A percentile compares a stretch with the other conserved stretches of the same genome.
These are phyloP conservation scores for Drosophila asahinai DNA, from an alignment of 1,140 invertebrate genomes.

Conservation along the genomic window DNA sequence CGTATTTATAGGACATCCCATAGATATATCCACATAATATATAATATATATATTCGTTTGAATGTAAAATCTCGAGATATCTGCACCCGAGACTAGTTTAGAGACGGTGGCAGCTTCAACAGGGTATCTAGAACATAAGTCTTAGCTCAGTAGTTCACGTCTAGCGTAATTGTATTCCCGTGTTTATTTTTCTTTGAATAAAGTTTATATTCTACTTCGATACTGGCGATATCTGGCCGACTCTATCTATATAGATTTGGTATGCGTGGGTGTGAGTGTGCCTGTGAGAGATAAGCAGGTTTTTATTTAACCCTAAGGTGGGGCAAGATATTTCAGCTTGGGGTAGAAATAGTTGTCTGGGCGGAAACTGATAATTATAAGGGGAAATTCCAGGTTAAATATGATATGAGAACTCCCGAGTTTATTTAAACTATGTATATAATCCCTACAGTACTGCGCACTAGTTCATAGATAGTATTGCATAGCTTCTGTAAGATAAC, in stretches of 20 bases:
- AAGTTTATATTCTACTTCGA: conserved; percentile 17
- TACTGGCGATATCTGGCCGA: background rate
- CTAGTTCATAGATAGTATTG: no score
- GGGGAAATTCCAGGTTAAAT: no score
- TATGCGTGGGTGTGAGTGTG: background rate
- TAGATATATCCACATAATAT: conserved; percentile 14
- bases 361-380: background rate
- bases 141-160: conserved; percentile 26
- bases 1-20: conserved; percentile 21
- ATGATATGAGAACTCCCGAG: no score
- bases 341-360: conserved; percentile 3
- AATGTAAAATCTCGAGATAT: conserved; percentile 29
- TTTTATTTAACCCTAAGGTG: conserved; percentile 9
- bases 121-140: conserved; percentile 64
- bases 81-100: conserved; percentile 44
- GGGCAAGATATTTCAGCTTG: conserved; percentile 5
- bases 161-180: conserved; percentile 26
- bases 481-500: no score
- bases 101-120: conserved; percentile 75
- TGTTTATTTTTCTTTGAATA: conserved; percentile 41
- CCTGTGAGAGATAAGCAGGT: conserved; percentile 1
- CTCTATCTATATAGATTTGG: background rate
- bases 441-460: no score
- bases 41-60: conserved; percentile 9
- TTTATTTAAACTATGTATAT: no score